Percentiles rank a stretch among this genome's conserved stretches.
phyloP scores from a whole-genome alignment of 2,888 invertebrate species.

The Dolomedes plantarius region DNA sequence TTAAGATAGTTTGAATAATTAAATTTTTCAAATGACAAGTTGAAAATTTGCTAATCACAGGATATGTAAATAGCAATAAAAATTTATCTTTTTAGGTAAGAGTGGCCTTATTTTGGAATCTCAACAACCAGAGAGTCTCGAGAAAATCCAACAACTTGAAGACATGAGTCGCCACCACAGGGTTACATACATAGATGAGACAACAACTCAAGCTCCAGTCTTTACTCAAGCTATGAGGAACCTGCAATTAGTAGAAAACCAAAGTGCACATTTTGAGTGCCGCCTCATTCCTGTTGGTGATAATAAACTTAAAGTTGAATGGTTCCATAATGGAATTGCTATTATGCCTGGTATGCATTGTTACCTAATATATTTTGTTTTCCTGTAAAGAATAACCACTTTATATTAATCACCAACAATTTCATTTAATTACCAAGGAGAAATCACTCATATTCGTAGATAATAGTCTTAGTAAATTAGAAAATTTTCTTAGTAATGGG shows the following conservation, averaged over 20 bases:
- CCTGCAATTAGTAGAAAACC: slow-evolving; percentile 87
- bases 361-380: no score
- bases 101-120: slow-evolving; percentile 89
- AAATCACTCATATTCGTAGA: not conserved
- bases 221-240: slow-evolving; percentile 87
- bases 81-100: slow-evolving; percentile 71
- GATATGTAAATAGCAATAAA: no score
- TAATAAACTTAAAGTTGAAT: slow-evolving; percentile 82
- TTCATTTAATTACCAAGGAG: no score
- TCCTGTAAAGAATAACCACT: no score
- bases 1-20: no score
- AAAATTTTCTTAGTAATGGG: no score
- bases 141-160: slow-evolving; percentile 94
- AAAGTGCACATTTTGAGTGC: slow-evolving; percentile 94
- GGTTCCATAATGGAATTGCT: slow-evolving; percentile 77
- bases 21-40: no score
- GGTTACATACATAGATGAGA: slow-evolving; percentile 59
- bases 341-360: slow-evolving; percentile 73
- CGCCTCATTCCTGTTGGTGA: slow-evolving; percentile 88
- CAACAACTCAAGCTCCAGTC: slow-evolving; percentile 81
- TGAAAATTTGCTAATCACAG: no score
- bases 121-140: slow-evolving; percentile 93
- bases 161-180: slow-evolving; percentile 82
- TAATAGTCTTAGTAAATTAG: not conserved
- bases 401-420: no score